phyloP scores from a whole-genome alignment of 2,888 invertebrate species.

The Fissipunctia ypsillon region DNA sequence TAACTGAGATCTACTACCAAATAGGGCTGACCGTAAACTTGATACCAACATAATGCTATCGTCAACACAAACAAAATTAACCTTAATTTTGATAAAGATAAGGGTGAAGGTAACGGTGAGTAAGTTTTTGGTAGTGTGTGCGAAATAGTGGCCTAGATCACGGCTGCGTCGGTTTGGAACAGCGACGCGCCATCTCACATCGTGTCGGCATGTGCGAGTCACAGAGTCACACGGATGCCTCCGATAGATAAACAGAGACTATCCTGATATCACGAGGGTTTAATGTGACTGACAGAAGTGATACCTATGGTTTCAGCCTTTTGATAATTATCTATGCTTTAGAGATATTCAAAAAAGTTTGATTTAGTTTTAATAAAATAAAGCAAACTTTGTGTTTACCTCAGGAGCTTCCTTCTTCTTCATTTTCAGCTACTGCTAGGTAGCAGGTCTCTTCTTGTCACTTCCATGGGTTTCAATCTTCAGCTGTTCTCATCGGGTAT shows the following conservation, averaged over 20 bases:
- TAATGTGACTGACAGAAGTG: neutral
- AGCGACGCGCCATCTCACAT: constrained; percentile 69
- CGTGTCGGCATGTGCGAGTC: constrained; percentile 80
- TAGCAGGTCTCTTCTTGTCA: neutral
- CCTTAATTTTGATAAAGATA: constrained; percentile 28
- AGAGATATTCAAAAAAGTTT: neutral
- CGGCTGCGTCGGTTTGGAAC: constrained; percentile 72
- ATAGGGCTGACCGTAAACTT: constrained; percentile 75
- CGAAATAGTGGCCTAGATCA: constrained; percentile 79
- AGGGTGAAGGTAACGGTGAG: constrained; percentile 25
- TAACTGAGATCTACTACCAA: constrained; percentile 77
- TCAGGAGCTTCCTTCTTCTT: neutral
- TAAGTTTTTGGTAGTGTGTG: constrained; percentile 61
- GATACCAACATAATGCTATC: constrained; percentile 37
- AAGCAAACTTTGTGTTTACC: too few species aligned
- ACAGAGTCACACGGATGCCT: constrained; percentile 79
- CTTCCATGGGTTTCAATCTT: neutral
- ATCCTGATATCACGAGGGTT: constrained; percentile 69
- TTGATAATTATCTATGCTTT: neutral
- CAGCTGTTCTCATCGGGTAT: neutral
- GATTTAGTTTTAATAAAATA: too few species aligned
- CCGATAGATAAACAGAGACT: constrained; percentile 82
- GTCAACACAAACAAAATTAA: constrained; percentile 26
- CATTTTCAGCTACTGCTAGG: neutral
- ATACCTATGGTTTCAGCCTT: constrained; percentile 8